A percentile compares a stretch with the other conserved stretches of the same genome.
phyloP scores from a whole-genome alignment of 2,888 invertebrate species.

The Tholera decimalis region DNA sequence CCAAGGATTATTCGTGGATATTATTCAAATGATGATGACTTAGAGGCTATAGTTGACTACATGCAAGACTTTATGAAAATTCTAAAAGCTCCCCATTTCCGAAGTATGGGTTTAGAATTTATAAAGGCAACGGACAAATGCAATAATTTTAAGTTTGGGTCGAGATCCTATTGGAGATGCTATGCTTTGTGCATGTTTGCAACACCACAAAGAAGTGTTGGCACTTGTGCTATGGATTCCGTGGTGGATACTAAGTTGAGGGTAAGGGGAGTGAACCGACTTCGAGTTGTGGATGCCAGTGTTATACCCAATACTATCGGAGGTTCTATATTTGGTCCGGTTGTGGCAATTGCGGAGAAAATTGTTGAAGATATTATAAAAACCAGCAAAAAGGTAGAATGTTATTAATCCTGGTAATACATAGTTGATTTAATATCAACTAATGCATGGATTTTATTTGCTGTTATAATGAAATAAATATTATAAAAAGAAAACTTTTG shows the following conservation, averaged over 20 bases:
- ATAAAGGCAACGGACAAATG: slow-evolving; percentile 13
- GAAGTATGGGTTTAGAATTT: slow-evolving; percentile 16
- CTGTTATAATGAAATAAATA: too few relatives aligned
- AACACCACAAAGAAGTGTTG: background rate
- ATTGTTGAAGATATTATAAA: slow-evolving; percentile 20
- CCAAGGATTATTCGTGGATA: slow-evolving; percentile 27
- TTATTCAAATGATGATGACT: slow-evolving; percentile 34
- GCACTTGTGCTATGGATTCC: slow-evolving; percentile 48
- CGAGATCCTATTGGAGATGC: slow-evolving; percentile 29
- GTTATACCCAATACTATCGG: slow-evolving; percentile 27
- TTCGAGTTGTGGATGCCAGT: slow-evolving; percentile 35
- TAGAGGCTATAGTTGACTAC: slow-evolving; percentile 14
- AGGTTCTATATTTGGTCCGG: background rate
- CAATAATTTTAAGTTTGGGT: slow-evolving; percentile 6
- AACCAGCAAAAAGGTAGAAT: background rate
- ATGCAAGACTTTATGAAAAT: slow-evolving; percentile 29
- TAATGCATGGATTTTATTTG: too few relatives aligned
- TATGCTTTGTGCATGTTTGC: slow-evolving; percentile 41
- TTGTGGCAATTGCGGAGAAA: slow-evolving; percentile 36
- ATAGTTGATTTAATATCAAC: too few relatives aligned
- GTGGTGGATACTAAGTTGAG: slow-evolving; percentile 37
- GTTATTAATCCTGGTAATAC: too few relatives aligned
- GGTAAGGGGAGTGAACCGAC: slow-evolving; percentile 28
- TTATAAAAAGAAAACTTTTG: too few relatives aligned
- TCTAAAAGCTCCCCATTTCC: slow-evolving; percentile 27